phyloP scores from a whole-genome alignment of 2,113 vertebrate species.

The Cheirogaleus medius region DNA sequence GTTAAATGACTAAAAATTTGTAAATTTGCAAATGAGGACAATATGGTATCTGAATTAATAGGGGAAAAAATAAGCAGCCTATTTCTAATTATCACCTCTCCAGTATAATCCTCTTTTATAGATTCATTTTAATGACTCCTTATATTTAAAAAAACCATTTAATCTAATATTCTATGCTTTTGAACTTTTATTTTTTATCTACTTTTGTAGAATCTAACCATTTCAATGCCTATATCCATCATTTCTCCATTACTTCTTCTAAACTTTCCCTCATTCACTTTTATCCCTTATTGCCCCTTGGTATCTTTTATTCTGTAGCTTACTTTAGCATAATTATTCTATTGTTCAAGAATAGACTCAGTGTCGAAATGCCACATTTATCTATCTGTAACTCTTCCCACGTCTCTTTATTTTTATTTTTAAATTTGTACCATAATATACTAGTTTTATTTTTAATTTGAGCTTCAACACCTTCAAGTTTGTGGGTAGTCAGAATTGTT shows the following conservation, averaged over 20 bases:
- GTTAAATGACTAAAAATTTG: conserved; percentile 79
- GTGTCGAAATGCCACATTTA: background rate
- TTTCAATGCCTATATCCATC: background rate
- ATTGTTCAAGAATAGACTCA: conserved; percentile 22
- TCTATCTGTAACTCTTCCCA: background rate
- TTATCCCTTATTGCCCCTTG: background rate
- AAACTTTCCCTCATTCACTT: background rate
- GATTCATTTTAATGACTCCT: conserved; percentile 69
- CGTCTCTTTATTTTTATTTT: conserved; percentile 21
- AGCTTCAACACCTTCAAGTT: background rate
- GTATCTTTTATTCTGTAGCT: background rate
- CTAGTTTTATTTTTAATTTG: conserved; percentile 28
- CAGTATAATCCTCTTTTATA: conserved; percentile 61
- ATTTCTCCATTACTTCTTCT: conserved; percentile 20
- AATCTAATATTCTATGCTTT: conserved; percentile 69
- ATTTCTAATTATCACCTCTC: conserved; percentile 78
- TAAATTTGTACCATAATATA: background rate
- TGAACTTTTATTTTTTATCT: conserved; percentile 55
- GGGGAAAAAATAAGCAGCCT: conserved; percentile 62
- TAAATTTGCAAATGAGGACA: conserved; percentile 79
- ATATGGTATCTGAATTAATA: conserved; percentile 56
- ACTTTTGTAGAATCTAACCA: background rate
- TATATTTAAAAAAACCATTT: conserved; percentile 74
- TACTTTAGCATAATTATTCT: background rate
- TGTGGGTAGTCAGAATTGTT: background rate